These are phyloP conservation scores for Rhimphoctona megacephalus DNA, from an alignment of 2,888 invertebrate species.

Conservation along the genomic window DNA sequence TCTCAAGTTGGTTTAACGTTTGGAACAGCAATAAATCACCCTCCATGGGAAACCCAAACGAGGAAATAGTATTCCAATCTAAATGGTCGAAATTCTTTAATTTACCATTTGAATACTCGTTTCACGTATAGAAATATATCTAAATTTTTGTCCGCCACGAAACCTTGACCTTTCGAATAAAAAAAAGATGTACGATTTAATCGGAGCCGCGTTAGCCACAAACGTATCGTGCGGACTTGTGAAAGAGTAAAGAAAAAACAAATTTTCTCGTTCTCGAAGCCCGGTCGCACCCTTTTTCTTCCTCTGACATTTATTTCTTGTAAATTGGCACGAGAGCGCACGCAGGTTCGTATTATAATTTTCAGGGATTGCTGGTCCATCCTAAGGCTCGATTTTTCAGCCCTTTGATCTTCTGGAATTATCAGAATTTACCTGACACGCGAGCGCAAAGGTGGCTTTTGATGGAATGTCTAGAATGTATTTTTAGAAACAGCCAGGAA, in stretches of 20 bases:
- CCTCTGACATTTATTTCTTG: neutral
- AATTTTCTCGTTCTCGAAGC: neutral
- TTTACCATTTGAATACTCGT: conserved; percentile 21
- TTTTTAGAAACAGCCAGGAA: neutral
- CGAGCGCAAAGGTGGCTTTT: neutral
- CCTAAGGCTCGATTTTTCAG: neutral
- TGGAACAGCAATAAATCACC: neutral
- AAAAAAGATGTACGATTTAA: conserved; percentile 52
- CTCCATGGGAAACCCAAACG: neutral
- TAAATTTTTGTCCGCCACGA: neutral
- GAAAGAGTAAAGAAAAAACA: neutral
- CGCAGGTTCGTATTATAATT: neutral
- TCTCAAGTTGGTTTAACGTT: neutral
- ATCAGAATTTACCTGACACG: neutral
- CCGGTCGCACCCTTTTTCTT: neutral
- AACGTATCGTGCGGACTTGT: conserved; percentile 34
- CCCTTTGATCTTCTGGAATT: neutral
- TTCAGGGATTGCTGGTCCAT: neutral
- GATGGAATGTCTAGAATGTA: neutral
- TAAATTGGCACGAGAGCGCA: neutral
- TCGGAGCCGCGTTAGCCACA: conserved; percentile 27
- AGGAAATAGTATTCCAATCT: neutral
- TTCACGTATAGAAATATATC: neutral
- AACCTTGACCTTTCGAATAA: conserved; percentile 73
- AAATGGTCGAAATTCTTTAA: conserved; percentile 25